Evolutionary conservation across 2,888 invertebrate genomes (phyloP), one percentile per base, ranked within the genome.

Genomic region (Drosophila mettleri): DNA sequence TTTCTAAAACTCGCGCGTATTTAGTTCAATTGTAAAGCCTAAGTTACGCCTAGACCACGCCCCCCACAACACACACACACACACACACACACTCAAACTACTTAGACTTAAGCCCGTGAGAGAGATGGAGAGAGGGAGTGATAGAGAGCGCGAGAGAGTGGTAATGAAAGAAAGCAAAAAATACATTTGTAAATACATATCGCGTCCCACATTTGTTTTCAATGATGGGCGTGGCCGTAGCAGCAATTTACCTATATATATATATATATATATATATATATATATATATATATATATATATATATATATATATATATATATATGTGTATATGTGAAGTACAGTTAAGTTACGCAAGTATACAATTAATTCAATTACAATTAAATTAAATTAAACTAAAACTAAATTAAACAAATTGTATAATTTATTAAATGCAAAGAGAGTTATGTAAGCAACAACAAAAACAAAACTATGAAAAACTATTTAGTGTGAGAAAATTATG

Each of bases 111-210:
- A 62, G 69, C 8, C 12, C n/a, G 27, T 2, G 9, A 38, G 49
- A 12, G 16, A 3, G 20, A 20, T 10, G 4, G 20, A 36, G 12
- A 20, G 27, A 31, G 58, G 7, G 27, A 33, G 22, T 36, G 39
- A 3, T 10, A 52, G 27, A 16, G 8, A 27, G 27, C 29, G 22
- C 41, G 41, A 6, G 14, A 48, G 34, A n/a, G 10, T 29, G 10
- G n/a, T 43, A 70, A 78, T 66, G 86, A 83, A 83, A 87, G 88
- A 88, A 84, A 84, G 86, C 84, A 84, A 84, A 84, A 84, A 84
- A 86, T 78, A 86, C 85, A 88, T 82, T 78, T 88, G 86, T 88
- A 86, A 55, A 84, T 84, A 88, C 86, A 88, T 84, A 84, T 84
- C 88, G 84, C 84, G 83, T 53, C 78, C 80, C 69, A 64, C 80